Evolutionary conservation across 2,888 invertebrate genomes (phyloP).

Genomic region (Hydraecia micacea): DNA sequence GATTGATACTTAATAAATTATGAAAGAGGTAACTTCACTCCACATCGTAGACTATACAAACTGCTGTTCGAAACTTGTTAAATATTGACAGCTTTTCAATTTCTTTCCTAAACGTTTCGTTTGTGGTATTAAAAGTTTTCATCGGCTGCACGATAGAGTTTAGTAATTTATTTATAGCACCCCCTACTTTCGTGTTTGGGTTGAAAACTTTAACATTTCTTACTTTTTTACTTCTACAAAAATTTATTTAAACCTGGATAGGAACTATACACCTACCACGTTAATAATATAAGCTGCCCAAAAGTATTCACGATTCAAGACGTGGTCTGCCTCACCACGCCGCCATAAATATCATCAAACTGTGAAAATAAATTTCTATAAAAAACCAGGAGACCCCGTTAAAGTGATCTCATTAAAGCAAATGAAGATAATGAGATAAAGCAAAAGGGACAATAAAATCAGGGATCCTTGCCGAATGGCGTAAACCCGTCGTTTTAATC

Average conservation of each 20-base stretch:
- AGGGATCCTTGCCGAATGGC: slow-evolving; percentile 55
- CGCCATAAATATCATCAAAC: slow-evolving; percentile 1
- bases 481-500: slow-evolving; percentile 59
- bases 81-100: slow-evolving; percentile 25
- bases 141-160: background rate
- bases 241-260: too few species aligned
- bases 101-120: background rate
- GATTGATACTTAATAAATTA: slow-evolving; percentile 6
- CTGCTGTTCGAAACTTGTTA: background rate
- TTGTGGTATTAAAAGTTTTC: slow-evolving; percentile 12
- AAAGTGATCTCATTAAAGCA: slow-evolving; percentile 56
- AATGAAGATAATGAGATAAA: slow-evolving; percentile 60
- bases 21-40: slow-evolving; percentile 1
- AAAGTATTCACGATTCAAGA: background rate
- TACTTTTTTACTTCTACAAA: background rate
- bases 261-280: background rate
- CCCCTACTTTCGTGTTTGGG: background rate
- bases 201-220: background rate
- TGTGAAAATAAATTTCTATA: slow-evolving; percentile 23
- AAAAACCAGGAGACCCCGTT: slow-evolving; percentile 27
- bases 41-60: background rate
- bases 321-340: background rate
- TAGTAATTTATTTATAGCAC: slow-evolving; percentile 3
- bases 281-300: background rate
- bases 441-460: slow-evolving; percentile 63